A percentile compares a stretch with the other conserved stretches of the same genome.
Conservation (phyloP, 2,113 vertebrate species). For the Mastomys natalensis region DNA sequence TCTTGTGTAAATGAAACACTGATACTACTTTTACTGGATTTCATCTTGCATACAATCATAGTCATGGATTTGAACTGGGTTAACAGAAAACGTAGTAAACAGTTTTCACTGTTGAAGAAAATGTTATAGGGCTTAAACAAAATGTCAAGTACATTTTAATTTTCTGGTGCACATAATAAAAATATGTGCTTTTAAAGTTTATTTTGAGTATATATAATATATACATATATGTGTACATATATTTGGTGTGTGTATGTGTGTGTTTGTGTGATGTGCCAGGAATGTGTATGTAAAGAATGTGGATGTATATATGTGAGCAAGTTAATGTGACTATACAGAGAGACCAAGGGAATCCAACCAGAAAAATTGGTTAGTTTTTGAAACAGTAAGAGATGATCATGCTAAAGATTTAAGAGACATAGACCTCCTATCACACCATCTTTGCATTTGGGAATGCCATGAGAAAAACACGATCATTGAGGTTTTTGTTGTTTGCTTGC, state of each 20-base stretch:
- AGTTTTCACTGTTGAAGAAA: background rate
- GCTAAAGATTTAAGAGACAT: background rate
- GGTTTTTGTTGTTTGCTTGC: background rate
- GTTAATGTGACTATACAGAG: background rate
- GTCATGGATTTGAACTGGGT: background rate
- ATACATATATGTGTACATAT: background rate
- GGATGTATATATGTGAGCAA: background rate
- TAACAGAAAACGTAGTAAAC: background rate
- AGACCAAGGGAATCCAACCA: background rate
- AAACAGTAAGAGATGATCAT: background rate
- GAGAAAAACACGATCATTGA: background rate
- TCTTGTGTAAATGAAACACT: conserved; percentile 7
- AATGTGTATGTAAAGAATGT: background rate
- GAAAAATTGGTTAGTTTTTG: background rate
- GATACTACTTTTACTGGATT: conserved; percentile 12
- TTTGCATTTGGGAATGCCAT: background rate
- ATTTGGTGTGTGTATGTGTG: background rate
- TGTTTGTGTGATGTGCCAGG: background rate
- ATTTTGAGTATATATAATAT: background rate
- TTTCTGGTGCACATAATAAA: conserved; percentile 4
- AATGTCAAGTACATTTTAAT: background rate
- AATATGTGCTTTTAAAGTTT: background rate
- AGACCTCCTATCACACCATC: background rate
- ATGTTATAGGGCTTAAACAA: background rate
- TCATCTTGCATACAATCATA: conserved; percentile 35